Base-by-base conservation (phyloP, 2,797 vertebrate genomes). In the Catamblyrhynchus diadema region DNA sequence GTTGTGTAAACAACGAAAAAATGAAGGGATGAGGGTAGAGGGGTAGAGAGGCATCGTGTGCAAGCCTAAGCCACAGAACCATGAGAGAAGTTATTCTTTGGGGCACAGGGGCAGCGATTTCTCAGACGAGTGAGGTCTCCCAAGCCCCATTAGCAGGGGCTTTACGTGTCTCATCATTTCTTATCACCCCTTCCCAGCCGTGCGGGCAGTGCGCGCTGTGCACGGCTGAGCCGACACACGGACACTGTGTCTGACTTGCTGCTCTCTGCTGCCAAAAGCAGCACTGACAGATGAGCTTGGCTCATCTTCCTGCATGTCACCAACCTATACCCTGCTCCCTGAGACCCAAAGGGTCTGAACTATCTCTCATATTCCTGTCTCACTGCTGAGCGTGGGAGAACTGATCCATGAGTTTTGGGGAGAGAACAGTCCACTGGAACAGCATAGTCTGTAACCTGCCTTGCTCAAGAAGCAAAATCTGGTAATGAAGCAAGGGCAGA, bases 201-300 rank as follows among this genome's bases (percentile, higher is more conserved):
- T 3, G 41, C 18, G 14, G 39, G 47, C 6, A 0, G 37, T 9
- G 39, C 12, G 10, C 23, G 1, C 33, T 8, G 18, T 6, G 21
- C 7, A 11, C 0, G 0, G 41, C 80, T 30, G 67, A 72, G 30
- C 20, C 1, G 0, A 48, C 54, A 0, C 3, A 32, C 0, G 0
- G 78, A 59, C 14, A 8, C 19, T 0, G 0, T 20, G 42, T 12
- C 59, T 18, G n/a, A 35, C 32, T 7, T 71, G 48, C 48, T 61
- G 39, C 25, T 66, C 32, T 37, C 66, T 74, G 51, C 33, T 60
- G n/a, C n/a, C 42, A 19, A 88, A 69, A 82, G 16, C 45, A 44
- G 6, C 11, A 2, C 19, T 53, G 41, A 10, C 22, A 48, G 28
- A 15, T 0, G 2, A 32, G 17, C 50, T 90, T 5, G 14, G 37